Evolutionary conservation across 2,113 vertebrate genomes (phyloP), one percentile per base, ranked within the genome.

Genomic region (Leptobrachium ailaonicum): DNA sequence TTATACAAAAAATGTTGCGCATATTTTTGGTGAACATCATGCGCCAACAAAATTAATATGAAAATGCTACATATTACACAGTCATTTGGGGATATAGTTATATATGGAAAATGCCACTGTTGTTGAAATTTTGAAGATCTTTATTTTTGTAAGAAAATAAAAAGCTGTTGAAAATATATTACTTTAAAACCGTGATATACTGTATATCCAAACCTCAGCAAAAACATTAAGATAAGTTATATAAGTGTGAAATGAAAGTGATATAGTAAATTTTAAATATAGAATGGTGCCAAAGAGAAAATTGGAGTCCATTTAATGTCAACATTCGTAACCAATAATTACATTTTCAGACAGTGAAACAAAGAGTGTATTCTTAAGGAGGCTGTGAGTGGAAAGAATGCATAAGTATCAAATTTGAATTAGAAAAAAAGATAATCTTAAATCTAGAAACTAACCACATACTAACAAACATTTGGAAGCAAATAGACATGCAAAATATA

Each of bases 271-370:
- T 20, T 66, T 40, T 4, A 13, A 60, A 10, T 54, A 7, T 41
- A 69, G 42, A 44, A 53, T 70, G 58, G 41, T 56, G 41, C 50
- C 47, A 69, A 53, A 47, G 2, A 78, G 76, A 64, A 71, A 62
- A 44, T 14, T 63, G 72, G 56, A 44, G 63, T 74, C 10, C 42
- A 74, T 63, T 78, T 60, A 45, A 44, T 53, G 70, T 73, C 72
- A 79, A 73, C 62, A 79, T 73, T 9, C 5, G 41, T 20, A 64
- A 73, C 53, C 12, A 71, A 41, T 71, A 20, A 9, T 2, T 13
- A 47, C 13, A 71, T 13, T 43, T 42, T 9, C n/a, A 20, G 9
- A 71, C 43, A 71, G 6, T 50, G 42, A 45, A 40, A 75, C 73
- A 75, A 74, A 74, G 54, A 71, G 14, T 11, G 10, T 20, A n/a